These are phyloP conservation scores for Rhyacichthys aspro DNA, from an alignment of 2,797 vertebrate genomes.

Conservation along the genomic window DNA sequence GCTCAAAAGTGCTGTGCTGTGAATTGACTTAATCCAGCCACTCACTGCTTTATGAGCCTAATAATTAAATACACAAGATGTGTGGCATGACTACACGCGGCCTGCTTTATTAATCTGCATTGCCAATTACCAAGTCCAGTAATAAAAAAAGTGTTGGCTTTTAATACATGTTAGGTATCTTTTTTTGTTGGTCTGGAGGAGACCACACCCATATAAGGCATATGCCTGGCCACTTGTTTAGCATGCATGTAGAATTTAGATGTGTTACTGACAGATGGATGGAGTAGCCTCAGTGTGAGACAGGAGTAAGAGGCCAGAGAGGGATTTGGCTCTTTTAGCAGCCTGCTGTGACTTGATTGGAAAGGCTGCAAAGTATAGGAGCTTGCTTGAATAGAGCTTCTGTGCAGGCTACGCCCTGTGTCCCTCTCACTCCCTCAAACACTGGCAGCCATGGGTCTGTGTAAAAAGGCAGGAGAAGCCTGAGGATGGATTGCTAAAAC, in stretches of 20 bases:
- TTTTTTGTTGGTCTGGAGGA: neutral
- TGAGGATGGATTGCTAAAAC: slow-evolving; percentile 27
- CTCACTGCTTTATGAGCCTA: slow-evolving; percentile 25
- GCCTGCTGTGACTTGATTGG: slow-evolving; percentile 64
- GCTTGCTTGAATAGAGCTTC: slow-evolving; percentile 78
- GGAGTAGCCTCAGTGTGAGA: slow-evolving; percentile 45
- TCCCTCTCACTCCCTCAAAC: slow-evolving; percentile 38
- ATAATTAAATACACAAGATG: slow-evolving; percentile 35
- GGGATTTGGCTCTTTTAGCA: slow-evolving; percentile 67
- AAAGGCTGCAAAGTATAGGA: slow-evolving; percentile 59
- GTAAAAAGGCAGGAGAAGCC: slow-evolving; percentile 26
- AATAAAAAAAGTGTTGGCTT: slow-evolving; percentile 40
- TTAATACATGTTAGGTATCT: slow-evolving; percentile 5
- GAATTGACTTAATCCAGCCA: slow-evolving; percentile 29
- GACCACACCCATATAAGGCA: slow-evolving; percentile 8
- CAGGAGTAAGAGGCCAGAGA: slow-evolving; percentile 34
- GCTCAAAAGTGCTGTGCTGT: slow-evolving; percentile 18
- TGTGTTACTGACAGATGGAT: slow-evolving; percentile 47
- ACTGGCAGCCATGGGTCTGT: slow-evolving; percentile 52
- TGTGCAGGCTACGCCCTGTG: slow-evolving; percentile 62
- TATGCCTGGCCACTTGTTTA: slow-evolving; percentile 34
- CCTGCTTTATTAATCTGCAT: slow-evolving; percentile 41
- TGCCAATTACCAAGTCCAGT: slow-evolving; percentile 22
- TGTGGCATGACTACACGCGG: slow-evolving; percentile 18
- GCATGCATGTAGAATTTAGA: slow-evolving; percentile 43